These are phyloP conservation scores for Hucho hucho DNA, from an alignment of 2,113 vertebrate genomes.

Conservation along the genomic window DNA sequence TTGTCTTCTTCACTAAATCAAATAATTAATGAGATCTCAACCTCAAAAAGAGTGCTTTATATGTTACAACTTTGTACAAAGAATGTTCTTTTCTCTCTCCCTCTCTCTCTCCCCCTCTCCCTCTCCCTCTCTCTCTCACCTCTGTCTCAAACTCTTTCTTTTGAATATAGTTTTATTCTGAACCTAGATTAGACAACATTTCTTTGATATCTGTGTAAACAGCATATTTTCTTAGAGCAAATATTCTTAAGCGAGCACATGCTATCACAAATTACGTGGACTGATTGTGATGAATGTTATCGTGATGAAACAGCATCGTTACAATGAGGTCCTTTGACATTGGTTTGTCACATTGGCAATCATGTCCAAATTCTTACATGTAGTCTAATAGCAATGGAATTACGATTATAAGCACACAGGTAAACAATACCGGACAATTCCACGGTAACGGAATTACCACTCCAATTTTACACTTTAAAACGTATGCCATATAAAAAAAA, in stretches of 20 bases:
- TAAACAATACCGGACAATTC: background rate
- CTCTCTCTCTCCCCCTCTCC: background rate
- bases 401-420: background rate
- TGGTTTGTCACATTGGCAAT: conserved; percentile 19
- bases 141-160: background rate
- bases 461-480: no score
- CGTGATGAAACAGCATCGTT: background rate
- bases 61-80: conserved; percentile 43
- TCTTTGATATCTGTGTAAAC: conserved; percentile 13
- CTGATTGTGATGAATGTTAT: conserved; percentile 31
- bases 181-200: conserved; percentile 1
- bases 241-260: conserved; percentile 30
- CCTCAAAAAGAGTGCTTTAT: conserved; percentile 67
- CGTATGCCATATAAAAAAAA: no score
- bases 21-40: conserved; percentile 88
- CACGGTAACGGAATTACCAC: no score
- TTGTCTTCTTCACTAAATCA: conserved; percentile 67
- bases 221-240: conserved; percentile 10
- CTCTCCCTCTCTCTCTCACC: background rate
- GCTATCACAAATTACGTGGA: conserved; percentile 23
- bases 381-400: background rate
- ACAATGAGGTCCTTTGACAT: conserved; percentile 16
- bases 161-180: background rate
- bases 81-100: conserved; percentile 32
- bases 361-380: conserved; percentile 13